Conservation (phyloP, 2,888 invertebrate species). For the Leucophora obtusa region DNA sequence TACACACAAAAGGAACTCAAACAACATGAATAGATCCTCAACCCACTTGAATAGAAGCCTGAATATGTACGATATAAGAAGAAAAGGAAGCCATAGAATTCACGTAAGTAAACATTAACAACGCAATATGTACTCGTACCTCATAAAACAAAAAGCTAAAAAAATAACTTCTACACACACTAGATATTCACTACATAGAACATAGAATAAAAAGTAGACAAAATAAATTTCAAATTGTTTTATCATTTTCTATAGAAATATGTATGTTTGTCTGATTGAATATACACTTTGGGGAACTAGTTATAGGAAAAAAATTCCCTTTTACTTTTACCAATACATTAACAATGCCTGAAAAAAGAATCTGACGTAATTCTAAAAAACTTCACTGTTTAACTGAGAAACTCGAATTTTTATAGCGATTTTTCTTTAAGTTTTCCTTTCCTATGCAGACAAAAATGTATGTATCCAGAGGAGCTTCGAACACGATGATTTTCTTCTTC, state of each 20-base stretch:
- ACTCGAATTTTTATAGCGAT: constrained; percentile 53
- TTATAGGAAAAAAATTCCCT: constrained; percentile 49
- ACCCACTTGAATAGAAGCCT: not conserved
- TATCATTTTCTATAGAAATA: constrained; percentile 13
- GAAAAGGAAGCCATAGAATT: not conserved
- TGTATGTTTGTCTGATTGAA: not conserved
- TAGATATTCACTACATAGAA: not conserved
- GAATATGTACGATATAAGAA: not conserved
- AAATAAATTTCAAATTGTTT: constrained; percentile 4
- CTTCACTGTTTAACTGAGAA: constrained; percentile 1
- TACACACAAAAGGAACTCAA: not conserved
- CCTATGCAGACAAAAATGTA: constrained; percentile 8
- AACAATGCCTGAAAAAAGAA: not conserved
- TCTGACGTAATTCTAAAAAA: constrained; percentile 36
- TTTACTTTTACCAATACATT: constrained; percentile 59
- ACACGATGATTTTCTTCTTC: constrained; percentile 28
- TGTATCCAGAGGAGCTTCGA: not conserved
- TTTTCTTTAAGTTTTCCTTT: constrained; percentile 45
- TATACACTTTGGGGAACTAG: not conserved
- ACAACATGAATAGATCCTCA: constrained; percentile 2
- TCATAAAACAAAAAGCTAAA: not conserved
- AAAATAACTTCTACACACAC: not conserved
- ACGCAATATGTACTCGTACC: not conserved
- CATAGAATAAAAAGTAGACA: not conserved
- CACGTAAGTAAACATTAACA: not conserved